Evolutionary conservation across 1,140 invertebrate species (phyloP).

Genomic region (Drosophila repleta): DNA sequence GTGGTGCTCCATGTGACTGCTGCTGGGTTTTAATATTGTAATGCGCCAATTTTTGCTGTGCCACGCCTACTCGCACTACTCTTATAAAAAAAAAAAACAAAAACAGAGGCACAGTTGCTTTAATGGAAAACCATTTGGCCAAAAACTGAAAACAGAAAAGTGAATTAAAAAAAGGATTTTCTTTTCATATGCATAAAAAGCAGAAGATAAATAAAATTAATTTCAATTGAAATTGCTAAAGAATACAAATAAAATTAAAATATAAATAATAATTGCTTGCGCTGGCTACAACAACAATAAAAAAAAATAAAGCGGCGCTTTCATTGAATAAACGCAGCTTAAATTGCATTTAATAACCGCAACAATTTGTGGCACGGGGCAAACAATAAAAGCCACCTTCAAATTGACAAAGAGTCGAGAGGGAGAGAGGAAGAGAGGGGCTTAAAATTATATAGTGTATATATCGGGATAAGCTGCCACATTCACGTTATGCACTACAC

Average conservation of each 20-base stretch:
- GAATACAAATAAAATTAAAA: constrained; percentile 1
- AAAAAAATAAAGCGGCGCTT: constrained; percentile 65
- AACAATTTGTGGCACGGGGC: constrained; percentile 19
- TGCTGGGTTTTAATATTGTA: constrained; percentile 77
- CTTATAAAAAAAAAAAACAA: neutral
- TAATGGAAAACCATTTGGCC: constrained; percentile 72
- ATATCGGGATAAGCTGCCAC: neutral
- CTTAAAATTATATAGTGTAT: neutral
- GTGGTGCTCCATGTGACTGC: constrained; percentile 19
- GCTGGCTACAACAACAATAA: constrained; percentile 51
- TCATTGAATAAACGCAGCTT: constrained; percentile 73
- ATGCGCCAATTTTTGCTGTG: constrained; percentile 67
- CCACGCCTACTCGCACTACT: neutral
- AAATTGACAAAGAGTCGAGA: neutral
- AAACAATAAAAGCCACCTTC: constrained; percentile 16
- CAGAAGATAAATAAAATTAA: constrained; percentile 37
- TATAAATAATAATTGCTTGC: constrained; percentile 30
- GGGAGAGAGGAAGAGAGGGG: too few species aligned
- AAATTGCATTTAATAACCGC: constrained; percentile 76
- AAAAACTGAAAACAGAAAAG: constrained; percentile 13
- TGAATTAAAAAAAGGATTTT: too few species aligned
- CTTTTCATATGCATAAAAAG: too few species aligned
- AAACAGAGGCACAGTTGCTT: constrained; percentile 20
- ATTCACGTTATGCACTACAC: neutral
- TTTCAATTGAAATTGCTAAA: constrained; percentile 30